Conservation (phyloP, 2,888 invertebrate species). For the Watsonalla binaria region DNA sequence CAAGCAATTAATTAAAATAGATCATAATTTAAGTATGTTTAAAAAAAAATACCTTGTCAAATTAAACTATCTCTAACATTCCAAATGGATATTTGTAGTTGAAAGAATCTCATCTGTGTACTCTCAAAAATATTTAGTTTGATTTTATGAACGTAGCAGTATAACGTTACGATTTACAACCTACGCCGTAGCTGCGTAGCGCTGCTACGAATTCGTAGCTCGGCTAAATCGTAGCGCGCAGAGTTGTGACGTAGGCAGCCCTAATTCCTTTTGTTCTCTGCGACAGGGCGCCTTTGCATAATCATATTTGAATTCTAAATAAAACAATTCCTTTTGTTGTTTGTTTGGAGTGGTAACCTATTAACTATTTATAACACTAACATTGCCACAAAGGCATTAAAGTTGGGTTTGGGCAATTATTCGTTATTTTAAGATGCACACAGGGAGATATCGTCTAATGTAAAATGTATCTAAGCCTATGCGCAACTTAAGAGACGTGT, state of each 20-base stretch:
- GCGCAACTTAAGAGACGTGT: too few species aligned
- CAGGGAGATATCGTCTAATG: too few species aligned
- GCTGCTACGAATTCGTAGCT: conserved; percentile 23
- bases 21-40: too few species aligned
- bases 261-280: conserved; percentile 31
- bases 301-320: conserved; percentile 31
- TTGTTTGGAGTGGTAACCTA: conserved; percentile 10
- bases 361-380: not conserved
- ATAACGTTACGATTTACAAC: not conserved
- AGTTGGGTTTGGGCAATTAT: too few species aligned
- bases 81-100: too few species aligned
- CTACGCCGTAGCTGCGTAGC: conserved; percentile 11
- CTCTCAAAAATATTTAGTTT: too few species aligned
- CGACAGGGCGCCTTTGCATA: conserved; percentile 28
- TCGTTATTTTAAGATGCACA: too few species aligned
- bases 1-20: too few species aligned
- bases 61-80: too few species aligned
- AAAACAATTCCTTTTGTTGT: conserved; percentile 8
- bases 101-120: too few species aligned
- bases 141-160: not conserved
- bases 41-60: too few species aligned
- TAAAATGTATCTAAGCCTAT: too few species aligned
- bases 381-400: not conserved
- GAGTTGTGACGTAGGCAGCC: not conserved
- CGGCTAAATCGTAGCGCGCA: conserved; percentile 11